Evolutionary conservation across 1,140 invertebrate genomes (phyloP).

Genomic region (Bradysia coprophila): DNA sequence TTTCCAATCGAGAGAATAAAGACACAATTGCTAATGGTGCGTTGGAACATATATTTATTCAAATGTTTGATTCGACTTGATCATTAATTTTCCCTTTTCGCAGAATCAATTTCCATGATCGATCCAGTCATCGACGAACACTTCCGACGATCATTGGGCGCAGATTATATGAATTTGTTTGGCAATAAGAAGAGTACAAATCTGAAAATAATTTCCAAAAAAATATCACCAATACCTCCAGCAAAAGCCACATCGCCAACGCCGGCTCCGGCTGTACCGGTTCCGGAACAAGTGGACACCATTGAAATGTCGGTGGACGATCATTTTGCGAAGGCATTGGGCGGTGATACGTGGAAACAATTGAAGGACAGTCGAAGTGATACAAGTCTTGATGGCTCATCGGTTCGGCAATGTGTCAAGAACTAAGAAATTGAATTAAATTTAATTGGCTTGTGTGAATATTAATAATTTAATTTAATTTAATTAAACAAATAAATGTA

Average conservation of each 20-base stretch:
- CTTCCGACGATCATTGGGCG: slow-evolving; percentile 79
- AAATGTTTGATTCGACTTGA: no score
- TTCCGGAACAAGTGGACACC: slow-evolving; percentile 28
- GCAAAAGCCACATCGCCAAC: slow-evolving; percentile 16
- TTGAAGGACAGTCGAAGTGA: slow-evolving; percentile 37
- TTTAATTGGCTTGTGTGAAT: no score
- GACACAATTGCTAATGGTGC: slow-evolving; percentile 7
- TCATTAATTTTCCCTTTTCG: slow-evolving; percentile 6
- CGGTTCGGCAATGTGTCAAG: not conserved
- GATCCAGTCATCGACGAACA: slow-evolving; percentile 92
- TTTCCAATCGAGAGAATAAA: slow-evolving; percentile 12
- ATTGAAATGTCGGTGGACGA: slow-evolving; percentile 60
- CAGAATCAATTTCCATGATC: slow-evolving; percentile 45
- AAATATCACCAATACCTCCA: slow-evolving; percentile 5
- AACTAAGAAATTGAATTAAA: no score
- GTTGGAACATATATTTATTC: no score
- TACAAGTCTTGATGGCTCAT: not conserved
- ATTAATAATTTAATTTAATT: not conserved
- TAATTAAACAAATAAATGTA: not conserved
- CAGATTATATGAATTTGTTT: slow-evolving; percentile 68
- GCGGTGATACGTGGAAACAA: slow-evolving; percentile 68
- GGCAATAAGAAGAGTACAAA: slow-evolving; percentile 29
- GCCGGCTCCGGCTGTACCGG: slow-evolving; percentile 7
- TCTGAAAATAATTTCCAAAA: slow-evolving; percentile 12
- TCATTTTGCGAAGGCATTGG: slow-evolving; percentile 85